Base-by-base conservation (phyloP, 2,888 invertebrate species). In the Melipona beecheii region DNA sequence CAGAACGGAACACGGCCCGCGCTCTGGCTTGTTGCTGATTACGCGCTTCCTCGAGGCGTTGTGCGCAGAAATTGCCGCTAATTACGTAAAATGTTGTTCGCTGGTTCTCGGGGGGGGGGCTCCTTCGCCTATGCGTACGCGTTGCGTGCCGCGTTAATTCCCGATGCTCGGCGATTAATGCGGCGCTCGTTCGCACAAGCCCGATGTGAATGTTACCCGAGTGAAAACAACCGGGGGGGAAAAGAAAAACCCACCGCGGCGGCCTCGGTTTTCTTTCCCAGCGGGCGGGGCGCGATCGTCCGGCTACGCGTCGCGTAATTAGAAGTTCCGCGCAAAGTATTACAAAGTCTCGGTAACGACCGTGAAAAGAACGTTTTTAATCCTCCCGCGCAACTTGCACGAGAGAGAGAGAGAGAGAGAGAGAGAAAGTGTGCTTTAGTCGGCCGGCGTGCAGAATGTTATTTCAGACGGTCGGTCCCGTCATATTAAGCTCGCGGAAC, bases 401-500 rank as follows among this genome's bases (percentile, higher is more conserved):
- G 19, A 3, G 9, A 31, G 11, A 9, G 17, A 21, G 54, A 56
- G 17, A 19, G 19, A 52, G 19, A 15, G 27, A 24, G 27, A 68
- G 19, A 17, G 17, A 27, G 17, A 27, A 24, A 68, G 19, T 49
- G 81, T 36, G 43, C 43, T 43, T 43, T 43, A 43, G 43, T 71
- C 54, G 66, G 71, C 66, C 65, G 65, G 62, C 70, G 56, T 72
- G 72, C 72, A 62, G 68, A 75, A 83, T 54, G 75, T 84, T 83
- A 73, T 87, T 86, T 81, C 83, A 83, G 73, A 79, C 77, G 74
- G 75, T 64, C 76, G 43, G 82, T 83, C 78, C 80, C 68, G 75
- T 86, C 76, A 69, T 85, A 87, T 85, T 87, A 89, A 89, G 73
- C 81, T 79, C 72, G 49, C 60, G 43, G 89, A 81, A 87, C 89